Evolutionary conservation across 1,140 invertebrate genomes (phyloP).

Genomic region (Nasonia giraulti): DNA sequence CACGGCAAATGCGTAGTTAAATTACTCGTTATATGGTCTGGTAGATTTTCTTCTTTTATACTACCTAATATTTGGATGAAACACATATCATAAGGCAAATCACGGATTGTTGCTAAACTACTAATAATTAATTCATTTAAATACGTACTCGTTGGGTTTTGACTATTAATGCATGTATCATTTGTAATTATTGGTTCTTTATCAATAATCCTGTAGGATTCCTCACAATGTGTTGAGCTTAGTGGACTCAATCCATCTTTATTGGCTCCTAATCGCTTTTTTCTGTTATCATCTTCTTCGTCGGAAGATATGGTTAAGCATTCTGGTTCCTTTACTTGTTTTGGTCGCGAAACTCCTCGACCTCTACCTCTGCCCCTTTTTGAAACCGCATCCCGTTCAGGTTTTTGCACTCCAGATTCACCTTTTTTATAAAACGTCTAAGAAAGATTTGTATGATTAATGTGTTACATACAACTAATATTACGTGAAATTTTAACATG

Average conservation of each 20-base stretch:
- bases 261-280: conserved; percentile 29
- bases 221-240: conserved; percentile 56
- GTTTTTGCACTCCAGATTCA: conserved; percentile 22
- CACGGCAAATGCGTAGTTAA: conserved; percentile 77
- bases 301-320: conserved; percentile 73
- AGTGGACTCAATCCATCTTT: conserved; percentile 51
- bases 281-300: conserved; percentile 66
- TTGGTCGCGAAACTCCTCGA: conserved; percentile 37
- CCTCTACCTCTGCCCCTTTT: conserved; percentile 59
- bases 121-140: not conserved
- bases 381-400: conserved; percentile 20
- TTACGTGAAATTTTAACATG: conserved; percentile 23
- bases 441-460: conserved; percentile 50
- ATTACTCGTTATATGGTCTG: conserved; percentile 42
- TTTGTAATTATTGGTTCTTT: conserved; percentile 75
- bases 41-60: conserved; percentile 62
- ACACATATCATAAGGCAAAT: not conserved
- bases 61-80: not conserved
- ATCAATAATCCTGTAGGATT: conserved; percentile 64
- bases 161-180: conserved; percentile 29
- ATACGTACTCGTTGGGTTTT: conserved; percentile 22
- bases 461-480: too few species aligned
- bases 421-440: conserved; percentile 66
- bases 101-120: not conserved
- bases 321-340: conserved; percentile 67